Percentiles rank a stretch among this genome's conserved stretches.
Evolutionary conservation across 2,888 invertebrate species (phyloP).

Genomic region (Andrena marginata): DNA sequence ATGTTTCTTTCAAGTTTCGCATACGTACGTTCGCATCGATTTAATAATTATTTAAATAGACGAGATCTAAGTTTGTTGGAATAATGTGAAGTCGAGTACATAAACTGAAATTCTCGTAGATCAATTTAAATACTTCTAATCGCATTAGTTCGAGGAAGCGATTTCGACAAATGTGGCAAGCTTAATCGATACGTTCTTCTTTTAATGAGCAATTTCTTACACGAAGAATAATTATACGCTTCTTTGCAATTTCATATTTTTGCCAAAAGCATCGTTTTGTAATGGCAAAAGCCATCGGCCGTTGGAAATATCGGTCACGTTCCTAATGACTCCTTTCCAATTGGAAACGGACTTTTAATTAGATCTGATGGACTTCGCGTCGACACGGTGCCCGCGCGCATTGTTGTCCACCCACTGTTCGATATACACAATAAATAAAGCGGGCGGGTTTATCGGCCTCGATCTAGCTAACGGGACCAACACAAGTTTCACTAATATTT

Average conservation of each 20-base stretch:
- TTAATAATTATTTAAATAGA: not conserved
- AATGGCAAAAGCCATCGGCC: not conserved
- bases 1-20: not conserved
- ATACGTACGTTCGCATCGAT: not conserved
- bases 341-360: constrained; percentile 21
- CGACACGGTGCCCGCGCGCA: constrained; percentile 30
- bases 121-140: not conserved
- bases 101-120: too few relatives aligned
- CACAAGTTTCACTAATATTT: not conserved
- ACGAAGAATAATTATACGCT: not conserved
- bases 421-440: constrained; percentile 38
- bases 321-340: constrained; percentile 12
- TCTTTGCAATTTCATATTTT: not conserved
- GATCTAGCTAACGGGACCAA: not conserved
- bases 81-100: too few relatives aligned
- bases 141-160: not conserved
- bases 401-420: constrained; percentile 26
- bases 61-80: too few relatives aligned
- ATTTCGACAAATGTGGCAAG: too few relatives aligned
- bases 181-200: too few relatives aligned
- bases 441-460: not conserved
- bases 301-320: constrained; percentile 10
- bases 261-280: not conserved
- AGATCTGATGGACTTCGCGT: constrained; percentile 11
- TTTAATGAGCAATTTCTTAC: too few relatives aligned